A percentile compares a stretch with the other conserved stretches of the same genome.
These are phyloP conservation scores for Esperia sulphurella DNA, from an alignment of 2,888 invertebrate genomes.

Conservation along the genomic window DNA sequence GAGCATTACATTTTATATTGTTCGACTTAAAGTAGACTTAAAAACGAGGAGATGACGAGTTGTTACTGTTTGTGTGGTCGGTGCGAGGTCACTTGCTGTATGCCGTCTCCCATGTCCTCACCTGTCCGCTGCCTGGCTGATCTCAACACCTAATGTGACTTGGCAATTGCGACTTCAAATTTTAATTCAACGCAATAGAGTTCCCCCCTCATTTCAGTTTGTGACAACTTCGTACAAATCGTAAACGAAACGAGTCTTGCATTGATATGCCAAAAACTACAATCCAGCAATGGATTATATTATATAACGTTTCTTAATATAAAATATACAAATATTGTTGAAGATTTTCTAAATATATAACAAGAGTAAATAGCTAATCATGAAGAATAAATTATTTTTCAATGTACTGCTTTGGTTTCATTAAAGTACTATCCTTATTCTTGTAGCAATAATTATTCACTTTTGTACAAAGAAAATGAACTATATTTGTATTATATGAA, in stretches of 20 bases:
- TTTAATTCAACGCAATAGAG: constrained; percentile 8
- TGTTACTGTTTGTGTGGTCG: constrained; percentile 56
- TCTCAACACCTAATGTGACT: constrained; percentile 11
- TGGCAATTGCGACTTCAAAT: constrained; percentile 5
- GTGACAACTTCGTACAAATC: constrained; percentile 47
- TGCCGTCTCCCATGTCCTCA: constrained; percentile 20
- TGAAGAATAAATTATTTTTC: constrained; percentile 77
- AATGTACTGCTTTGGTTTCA: constrained; percentile 59
- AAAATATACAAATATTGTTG: constrained; percentile 77
- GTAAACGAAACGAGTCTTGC: constrained; percentile 57
- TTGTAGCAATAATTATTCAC: neutral
- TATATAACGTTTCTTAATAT: constrained; percentile 72
- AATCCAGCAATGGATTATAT: constrained; percentile 72
- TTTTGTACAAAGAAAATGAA: neutral
- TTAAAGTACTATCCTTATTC: constrained; percentile 20
- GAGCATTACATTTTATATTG: constrained; percentile 67
- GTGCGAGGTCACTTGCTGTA: constrained; percentile 48
- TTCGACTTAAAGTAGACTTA: constrained; percentile 52
- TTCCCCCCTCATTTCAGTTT: constrained; percentile 63
- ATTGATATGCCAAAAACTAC: constrained; percentile 76
- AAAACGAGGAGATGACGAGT: constrained; percentile 50
- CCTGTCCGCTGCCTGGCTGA: constrained; percentile 8
- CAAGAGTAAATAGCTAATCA: constrained; percentile 67
- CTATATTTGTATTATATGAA: neutral
- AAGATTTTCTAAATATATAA: constrained; percentile 76